Evolutionary conservation across 2,888 invertebrate genomes (phyloP).

Genomic region (Leptothorax acervorum): DNA sequence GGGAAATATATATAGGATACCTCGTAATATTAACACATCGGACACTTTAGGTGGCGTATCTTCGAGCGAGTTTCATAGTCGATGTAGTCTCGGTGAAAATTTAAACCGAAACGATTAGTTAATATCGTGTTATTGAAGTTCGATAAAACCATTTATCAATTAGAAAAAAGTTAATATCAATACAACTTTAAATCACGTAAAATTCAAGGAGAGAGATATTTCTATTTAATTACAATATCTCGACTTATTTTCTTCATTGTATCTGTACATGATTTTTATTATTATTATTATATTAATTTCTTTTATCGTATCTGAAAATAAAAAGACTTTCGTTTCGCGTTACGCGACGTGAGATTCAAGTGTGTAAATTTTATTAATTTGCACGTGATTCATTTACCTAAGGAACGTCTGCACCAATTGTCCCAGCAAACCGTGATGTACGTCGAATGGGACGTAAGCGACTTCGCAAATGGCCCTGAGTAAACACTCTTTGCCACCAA

Average conservation of each 20-base stretch:
- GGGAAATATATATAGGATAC: not conserved
- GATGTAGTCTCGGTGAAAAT: not conserved
- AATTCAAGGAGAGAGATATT: not conserved
- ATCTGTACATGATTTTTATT: too few relatives aligned
- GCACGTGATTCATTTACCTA: constrained; percentile 84
- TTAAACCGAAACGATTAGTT: not conserved
- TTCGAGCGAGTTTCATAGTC: not conserved
- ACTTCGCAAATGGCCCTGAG: constrained; percentile 92
- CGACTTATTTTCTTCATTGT: not conserved
- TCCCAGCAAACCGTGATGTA: constrained; percentile 90
- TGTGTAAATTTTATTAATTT: not conserved
- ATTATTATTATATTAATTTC: too few relatives aligned
- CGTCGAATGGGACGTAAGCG: constrained; percentile 89
- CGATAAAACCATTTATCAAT: not conserved
- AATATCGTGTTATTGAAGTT: not conserved
- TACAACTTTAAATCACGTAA: not conserved
- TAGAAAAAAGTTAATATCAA: not conserved
- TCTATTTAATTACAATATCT: not conserved
- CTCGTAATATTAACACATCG: not conserved
- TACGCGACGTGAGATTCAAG: not conserved
- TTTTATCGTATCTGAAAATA: not conserved
- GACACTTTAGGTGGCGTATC: not conserved
- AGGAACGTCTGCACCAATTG: constrained; percentile 92
- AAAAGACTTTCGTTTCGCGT: not conserved
- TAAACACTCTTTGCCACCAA: constrained; percentile 88